Base-by-base conservation (phyloP, 2,113 vertebrate genomes). In the Apodemus sylvaticus region DNA sequence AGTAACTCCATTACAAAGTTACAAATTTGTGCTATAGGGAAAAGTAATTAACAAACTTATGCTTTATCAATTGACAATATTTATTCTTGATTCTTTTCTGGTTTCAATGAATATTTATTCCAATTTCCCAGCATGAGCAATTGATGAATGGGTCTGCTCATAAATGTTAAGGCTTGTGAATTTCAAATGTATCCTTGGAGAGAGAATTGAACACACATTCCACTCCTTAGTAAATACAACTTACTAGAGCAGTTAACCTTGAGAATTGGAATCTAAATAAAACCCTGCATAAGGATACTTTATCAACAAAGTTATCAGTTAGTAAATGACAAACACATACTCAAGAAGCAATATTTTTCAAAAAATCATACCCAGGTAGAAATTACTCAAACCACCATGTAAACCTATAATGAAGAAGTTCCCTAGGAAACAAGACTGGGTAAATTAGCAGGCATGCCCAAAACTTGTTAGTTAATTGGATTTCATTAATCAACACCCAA, bases 41-140 rank as follows among this genome's bases (percentile, higher is more conserved):
- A 96, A 92, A 82, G 36, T 68, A 92, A 85, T 24, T 20, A 77
- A 45, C 7, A 58, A 58, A 55, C 0, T 55, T 26, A 45, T 85
- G 48, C 19, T 86, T 95, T 77, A 86, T 19, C 7, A 51, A 55
- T 93, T 86, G 36, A 36, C 68, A 87, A 60, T 12, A 83, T 51
- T 97, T 77, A 93, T 73, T 88, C 70, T 91, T 83, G n/a, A 94
- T 26, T 91, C 17, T 70, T 79, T 90, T 79, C 1, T n/a, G 53
- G 22, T 79, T 94, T 91, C 82, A 95, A 53, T 83, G 48, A 66
- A 64, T 77, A 90, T 66, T 70, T 90, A 79, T 62, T 73, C 22
- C 17, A 68, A 68, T 58, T 71, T 3, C n/a, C 66, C 3, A 68
- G 42, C n/a, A 58, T 53, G 90, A 34, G 26, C 55, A 89, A 53